Conservation (phyloP, 2,113 vertebrate genomes). For the Cyprinodon tularosa region DNA sequence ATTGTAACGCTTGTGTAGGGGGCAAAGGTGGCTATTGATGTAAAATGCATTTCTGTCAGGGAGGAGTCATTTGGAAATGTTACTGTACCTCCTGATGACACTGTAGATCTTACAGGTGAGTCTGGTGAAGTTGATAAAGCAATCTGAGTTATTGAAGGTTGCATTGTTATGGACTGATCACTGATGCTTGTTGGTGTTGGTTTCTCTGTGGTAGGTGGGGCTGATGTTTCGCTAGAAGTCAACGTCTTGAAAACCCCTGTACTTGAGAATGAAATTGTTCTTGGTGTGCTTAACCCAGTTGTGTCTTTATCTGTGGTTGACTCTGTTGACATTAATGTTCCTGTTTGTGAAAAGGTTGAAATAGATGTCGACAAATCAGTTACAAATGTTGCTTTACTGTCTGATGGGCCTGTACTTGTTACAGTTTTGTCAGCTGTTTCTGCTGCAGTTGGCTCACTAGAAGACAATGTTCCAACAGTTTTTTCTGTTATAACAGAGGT, state of each 20-base stretch:
- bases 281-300: neutral
- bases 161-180: neutral
- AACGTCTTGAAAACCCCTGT: neutral
- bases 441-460: too few species aligned
- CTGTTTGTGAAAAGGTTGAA: fast-evolving
- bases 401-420: too few species aligned
- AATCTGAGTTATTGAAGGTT: too few species aligned
- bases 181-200: neutral
- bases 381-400: neutral
- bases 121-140: neutral
- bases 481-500: too few species aligned
- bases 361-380: too few species aligned
- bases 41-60: neutral
- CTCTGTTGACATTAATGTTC: neutral
- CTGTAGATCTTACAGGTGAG: neutral
- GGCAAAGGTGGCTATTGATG: neutral
- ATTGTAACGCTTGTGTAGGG: neutral
- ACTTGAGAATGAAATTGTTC: too few species aligned
- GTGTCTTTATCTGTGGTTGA: neutral
- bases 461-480: too few species aligned
- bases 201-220: neutral
- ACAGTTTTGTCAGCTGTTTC: too few species aligned
- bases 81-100: too few species aligned
- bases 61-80: too few species aligned
- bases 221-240: neutral